A percentile compares a stretch with the other conserved stretches of the same genome.
Evolutionary conservation across 2,113 vertebrate genomes (phyloP).

Genomic region (Cinclus cinclus): DNA sequence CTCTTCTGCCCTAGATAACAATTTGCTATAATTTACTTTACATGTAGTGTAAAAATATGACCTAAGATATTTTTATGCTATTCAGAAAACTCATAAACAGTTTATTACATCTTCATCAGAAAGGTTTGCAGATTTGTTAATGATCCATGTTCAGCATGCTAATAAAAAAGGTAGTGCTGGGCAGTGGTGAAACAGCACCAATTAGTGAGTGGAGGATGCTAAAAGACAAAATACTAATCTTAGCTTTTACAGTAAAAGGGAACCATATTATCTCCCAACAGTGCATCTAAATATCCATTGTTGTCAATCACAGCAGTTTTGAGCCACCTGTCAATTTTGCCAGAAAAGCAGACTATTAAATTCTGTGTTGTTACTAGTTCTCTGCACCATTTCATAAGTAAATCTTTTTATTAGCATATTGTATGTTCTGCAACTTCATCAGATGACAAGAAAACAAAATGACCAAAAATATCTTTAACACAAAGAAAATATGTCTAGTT

Average conservation of each 20-base stretch:
- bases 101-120: not conserved
- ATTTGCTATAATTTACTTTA: not conserved
- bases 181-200: not conserved
- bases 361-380: not conserved
- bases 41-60: not conserved
- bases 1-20: not conserved
- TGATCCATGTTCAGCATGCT: not conserved
- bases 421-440: not conserved
- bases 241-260: not conserved
- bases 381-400: not conserved
- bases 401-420: not conserved
- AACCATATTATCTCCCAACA: not conserved
- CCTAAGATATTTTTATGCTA: not conserved
- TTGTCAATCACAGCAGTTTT: not conserved
- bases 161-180: not conserved
- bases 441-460: not conserved
- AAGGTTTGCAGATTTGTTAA: not conserved
- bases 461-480: not conserved
- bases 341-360: not conserved
- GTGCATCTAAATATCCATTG: not conserved
- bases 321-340: not conserved
- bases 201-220: not conserved
- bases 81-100: not conserved
- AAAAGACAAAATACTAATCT: not conserved
- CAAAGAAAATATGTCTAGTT: not conserved